A percentile compares a stretch with the other conserved stretches of the same genome.
Evolutionary conservation across 1,140 invertebrate genomes (phyloP).

Genomic region (Diabrotica virgifera): DNA sequence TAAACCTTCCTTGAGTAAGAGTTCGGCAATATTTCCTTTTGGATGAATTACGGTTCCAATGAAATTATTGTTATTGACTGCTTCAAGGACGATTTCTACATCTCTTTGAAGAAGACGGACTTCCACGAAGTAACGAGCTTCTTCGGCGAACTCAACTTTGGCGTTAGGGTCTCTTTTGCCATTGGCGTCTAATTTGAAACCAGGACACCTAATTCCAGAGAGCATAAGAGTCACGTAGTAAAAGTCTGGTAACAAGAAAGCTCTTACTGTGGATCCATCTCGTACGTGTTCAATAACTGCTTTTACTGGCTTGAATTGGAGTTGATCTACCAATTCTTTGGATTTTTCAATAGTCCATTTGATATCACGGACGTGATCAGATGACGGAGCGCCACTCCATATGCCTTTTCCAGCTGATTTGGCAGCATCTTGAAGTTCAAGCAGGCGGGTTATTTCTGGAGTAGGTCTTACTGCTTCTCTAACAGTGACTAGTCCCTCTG

Average conservation of each 20-base stretch:
- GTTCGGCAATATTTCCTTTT: slow-evolving; percentile 91
- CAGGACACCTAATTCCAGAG: slow-evolving; percentile 86
- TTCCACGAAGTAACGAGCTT: slow-evolving; percentile 91
- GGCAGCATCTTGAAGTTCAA: slow-evolving; percentile 88
- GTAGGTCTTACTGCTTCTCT: slow-evolving; percentile 70
- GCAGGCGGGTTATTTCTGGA: slow-evolving; percentile 65
- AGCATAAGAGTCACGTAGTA: slow-evolving; percentile 91
- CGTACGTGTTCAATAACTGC: slow-evolving; percentile 94
- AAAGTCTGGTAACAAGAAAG: slow-evolving; percentile 84
- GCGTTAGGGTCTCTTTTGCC: slow-evolving; percentile 61
- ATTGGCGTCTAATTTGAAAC: slow-evolving; percentile 66
- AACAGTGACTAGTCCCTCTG: slow-evolving; percentile 84
- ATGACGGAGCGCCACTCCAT: slow-evolving; percentile 59
- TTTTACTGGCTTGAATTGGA: slow-evolving; percentile 72
- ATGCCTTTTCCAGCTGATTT: slow-evolving; percentile 84
- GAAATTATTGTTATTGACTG: slow-evolving; percentile 88
- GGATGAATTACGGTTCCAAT: slow-evolving; percentile 94
- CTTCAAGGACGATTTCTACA: slow-evolving; percentile 88
- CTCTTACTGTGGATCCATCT: slow-evolving; percentile 92
- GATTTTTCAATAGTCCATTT: slow-evolving; percentile 86
- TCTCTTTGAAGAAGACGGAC: slow-evolving; percentile 87
- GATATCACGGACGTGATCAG: slow-evolving; percentile 76
- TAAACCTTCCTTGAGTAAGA: slow-evolving; percentile 70
- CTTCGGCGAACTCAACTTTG: slow-evolving; percentile 66
- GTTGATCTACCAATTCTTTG: slow-evolving; percentile 76